These are phyloP conservation scores for Synanthedon myopaeformis DNA, from an alignment of 2,888 invertebrate genomes.

Conservation along the genomic window DNA sequence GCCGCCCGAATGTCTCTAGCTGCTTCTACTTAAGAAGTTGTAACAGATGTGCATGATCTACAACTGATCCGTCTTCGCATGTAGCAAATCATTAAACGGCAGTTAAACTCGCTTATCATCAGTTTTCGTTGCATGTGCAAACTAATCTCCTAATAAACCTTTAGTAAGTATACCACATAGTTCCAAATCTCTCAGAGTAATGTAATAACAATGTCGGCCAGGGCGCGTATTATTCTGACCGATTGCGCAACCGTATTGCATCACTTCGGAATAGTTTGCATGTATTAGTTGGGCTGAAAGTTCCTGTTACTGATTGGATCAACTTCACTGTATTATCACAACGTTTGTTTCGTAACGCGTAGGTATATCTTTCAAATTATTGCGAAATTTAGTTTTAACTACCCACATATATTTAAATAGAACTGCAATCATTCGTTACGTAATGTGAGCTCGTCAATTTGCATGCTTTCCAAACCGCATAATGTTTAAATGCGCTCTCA, in stretches of 20 bases:
- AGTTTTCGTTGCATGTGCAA: neutral
- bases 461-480: neutral
- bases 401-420: neutral
- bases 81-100: slow-evolving; percentile 30
- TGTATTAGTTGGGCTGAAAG: neutral
- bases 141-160: slow-evolving; percentile 6
- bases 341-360: neutral
- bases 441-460: neutral
- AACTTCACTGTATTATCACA: neutral
- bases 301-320: neutral
- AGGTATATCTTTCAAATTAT: neutral
- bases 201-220: slow-evolving; percentile 31
- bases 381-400: neutral
- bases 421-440: neutral
- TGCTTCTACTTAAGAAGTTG: slow-evolving; percentile 11
- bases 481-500: neutral
- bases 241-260: slow-evolving; percentile 29
- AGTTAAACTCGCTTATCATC: slow-evolving; percentile 14
- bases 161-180: slow-evolving; percentile 8
- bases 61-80: slow-evolving; percentile 16
- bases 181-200: slow-evolving; percentile 22
- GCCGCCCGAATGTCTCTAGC: neutral
- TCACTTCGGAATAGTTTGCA: neutral
- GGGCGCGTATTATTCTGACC: slow-evolving; percentile 45
- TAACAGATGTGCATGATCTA: slow-evolving; percentile 44